phyloP scores from a whole-genome alignment of 2,888 invertebrate species.

The Caenorhabditis sp. region DNA sequence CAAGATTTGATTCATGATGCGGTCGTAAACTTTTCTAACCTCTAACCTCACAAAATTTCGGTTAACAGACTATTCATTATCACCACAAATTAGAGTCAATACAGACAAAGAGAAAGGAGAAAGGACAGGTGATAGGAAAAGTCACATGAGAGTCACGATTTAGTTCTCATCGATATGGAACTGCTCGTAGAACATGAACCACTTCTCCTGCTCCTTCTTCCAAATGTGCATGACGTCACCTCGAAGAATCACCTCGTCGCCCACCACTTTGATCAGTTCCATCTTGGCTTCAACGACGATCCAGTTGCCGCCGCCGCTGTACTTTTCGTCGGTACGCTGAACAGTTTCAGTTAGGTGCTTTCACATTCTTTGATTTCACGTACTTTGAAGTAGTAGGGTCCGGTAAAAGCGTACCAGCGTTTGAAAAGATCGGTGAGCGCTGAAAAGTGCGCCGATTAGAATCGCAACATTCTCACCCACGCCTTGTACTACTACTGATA shows the following conservation, averaged over 20 bases:
- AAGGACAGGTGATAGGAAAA: conserved; percentile 15
- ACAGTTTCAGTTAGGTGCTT: not conserved
- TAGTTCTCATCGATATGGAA: conserved; percentile 32
- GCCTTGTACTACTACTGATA: not conserved
- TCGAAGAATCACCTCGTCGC: conserved; percentile 29
- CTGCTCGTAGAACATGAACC: conserved; percentile 55
- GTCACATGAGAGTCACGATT: conserved; percentile 23
- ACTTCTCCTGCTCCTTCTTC: conserved; percentile 42
- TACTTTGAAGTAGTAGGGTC: conserved; percentile 51
- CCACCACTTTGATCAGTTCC: conserved; percentile 32
- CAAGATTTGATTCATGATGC: no score
- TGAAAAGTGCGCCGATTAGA: conserved; percentile 24
- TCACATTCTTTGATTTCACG: not conserved
- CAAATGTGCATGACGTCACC: conserved; percentile 55
- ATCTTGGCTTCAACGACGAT: conserved; percentile 51
- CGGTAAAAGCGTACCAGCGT: conserved; percentile 44
- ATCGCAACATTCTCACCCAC: not conserved
- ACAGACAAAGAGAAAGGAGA: conserved; percentile 3
- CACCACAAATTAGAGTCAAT: no score
- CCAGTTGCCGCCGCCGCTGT: conserved; percentile 51
- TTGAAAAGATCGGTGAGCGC: conserved; percentile 52
- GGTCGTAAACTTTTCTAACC: no score
- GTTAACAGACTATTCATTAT: no score
- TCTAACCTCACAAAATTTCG: no score
- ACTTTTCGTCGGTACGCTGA: conserved; percentile 51